Conservation (phyloP, 2,888 invertebrate genomes). For the Tholera decimalis region DNA sequence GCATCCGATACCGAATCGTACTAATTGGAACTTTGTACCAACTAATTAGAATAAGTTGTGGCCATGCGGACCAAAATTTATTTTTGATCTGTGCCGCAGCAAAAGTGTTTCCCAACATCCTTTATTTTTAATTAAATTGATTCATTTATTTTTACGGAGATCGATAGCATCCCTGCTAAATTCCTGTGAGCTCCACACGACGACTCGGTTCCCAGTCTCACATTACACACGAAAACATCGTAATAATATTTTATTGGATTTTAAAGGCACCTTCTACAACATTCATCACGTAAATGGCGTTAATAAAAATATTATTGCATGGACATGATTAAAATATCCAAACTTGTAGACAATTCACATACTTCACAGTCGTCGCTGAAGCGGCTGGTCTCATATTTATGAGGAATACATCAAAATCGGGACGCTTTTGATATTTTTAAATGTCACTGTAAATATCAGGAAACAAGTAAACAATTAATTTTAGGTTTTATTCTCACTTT, state of each 20-base stretch:
- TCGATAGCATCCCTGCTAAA: slow-evolving; percentile 47
- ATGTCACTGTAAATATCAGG: slow-evolving; percentile 53
- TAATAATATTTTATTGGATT: slow-evolving; percentile 40
- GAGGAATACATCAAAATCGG: slow-evolving; percentile 69
- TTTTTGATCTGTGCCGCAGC: slow-evolving; percentile 70
- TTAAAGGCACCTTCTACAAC: slow-evolving; percentile 48
- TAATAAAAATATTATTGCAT: slow-evolving; percentile 63
- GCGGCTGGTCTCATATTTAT: slow-evolving; percentile 72
- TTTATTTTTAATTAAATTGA: slow-evolving; percentile 61
- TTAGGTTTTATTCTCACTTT: neutral
- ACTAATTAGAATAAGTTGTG: slow-evolving; percentile 86
- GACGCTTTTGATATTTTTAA: slow-evolving; percentile 30
- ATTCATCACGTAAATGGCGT: slow-evolving; percentile 66
- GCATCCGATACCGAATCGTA: slow-evolving; percentile 81
- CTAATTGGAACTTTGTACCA: slow-evolving; percentile 85
- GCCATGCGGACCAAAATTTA: slow-evolving; percentile 71
- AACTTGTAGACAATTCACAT: slow-evolving; percentile 72
- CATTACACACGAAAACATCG: slow-evolving; percentile 42
- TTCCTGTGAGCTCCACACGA: slow-evolving; percentile 30
- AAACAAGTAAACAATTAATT: slow-evolving; percentile 27
- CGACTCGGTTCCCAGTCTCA: slow-evolving; percentile 43
- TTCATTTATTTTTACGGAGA: slow-evolving; percentile 51
- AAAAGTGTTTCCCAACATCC: slow-evolving; percentile 70
- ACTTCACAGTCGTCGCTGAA: slow-evolving; percentile 60
- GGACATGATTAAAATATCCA: slow-evolving; percentile 66